Evolutionary conservation across 2,888 invertebrate species (phyloP).

Genomic region (Drosophila vallismaia): DNA sequence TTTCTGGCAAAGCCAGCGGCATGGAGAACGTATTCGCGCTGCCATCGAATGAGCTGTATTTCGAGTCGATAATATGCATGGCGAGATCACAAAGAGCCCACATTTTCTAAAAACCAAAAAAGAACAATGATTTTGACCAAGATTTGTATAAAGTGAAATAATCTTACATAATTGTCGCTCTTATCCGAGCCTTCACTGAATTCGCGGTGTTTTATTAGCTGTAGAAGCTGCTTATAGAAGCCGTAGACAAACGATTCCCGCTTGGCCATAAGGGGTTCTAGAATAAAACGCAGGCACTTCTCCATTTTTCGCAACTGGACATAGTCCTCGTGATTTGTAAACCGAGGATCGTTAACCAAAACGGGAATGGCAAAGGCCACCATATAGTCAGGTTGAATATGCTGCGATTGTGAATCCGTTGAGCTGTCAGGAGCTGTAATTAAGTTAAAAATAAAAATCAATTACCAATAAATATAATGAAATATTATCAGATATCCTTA

Average conservation of each 20-base stretch:
- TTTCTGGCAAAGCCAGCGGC: conserved; percentile 93
- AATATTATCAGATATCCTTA: conserved; percentile 12
- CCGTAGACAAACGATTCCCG: conserved; percentile 97
- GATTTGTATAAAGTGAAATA: not conserved
- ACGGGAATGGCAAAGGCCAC: conserved; percentile 98
- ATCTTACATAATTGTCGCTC: conserved; percentile 63
- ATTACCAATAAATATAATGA: not conserved
- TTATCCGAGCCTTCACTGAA: conserved; percentile 92
- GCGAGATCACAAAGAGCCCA: conserved; percentile 98
- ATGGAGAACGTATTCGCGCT: conserved; percentile 92
- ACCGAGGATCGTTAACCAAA: conserved; percentile 95
- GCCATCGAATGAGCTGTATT: conserved; percentile 92
- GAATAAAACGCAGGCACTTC: conserved; percentile 95
- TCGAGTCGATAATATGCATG: conserved; percentile 94
- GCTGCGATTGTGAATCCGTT: conserved; percentile 88
- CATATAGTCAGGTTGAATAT: conserved; percentile 98
- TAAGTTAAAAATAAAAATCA: not conserved
- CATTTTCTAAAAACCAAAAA: conserved; percentile 88
- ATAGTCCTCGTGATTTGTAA: conserved; percentile 90
- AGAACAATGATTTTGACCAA: not conserved
- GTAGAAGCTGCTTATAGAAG: conserved; percentile 96
- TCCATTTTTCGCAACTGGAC: conserved; percentile 90
- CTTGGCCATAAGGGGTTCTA: conserved; percentile 96
- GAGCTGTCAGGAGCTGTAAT: conserved; percentile 70
- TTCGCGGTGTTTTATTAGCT: conserved; percentile 97